Base-by-base conservation (phyloP, 2,113 vertebrate genomes). In the Poecile atricapillus region DNA sequence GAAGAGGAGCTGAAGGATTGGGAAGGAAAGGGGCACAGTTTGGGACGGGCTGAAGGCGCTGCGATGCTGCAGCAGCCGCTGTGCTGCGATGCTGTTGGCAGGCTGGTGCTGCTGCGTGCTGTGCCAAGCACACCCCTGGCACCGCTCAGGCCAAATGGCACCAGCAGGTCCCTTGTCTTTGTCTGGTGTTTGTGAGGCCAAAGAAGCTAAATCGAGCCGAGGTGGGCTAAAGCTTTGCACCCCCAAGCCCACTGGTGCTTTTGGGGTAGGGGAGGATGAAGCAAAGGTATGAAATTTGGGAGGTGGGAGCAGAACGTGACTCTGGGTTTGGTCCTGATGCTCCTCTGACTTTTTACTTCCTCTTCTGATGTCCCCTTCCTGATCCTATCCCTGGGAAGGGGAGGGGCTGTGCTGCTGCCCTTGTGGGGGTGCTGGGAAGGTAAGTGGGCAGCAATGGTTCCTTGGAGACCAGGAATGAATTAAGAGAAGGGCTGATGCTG, bases 401-500 rank as follows among this genome's bases (percentile, higher is more conserved):
- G 20, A 39, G 43, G n/a, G 5, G n/a, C 35, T 31, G 64, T 71
- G 62, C 53, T 70, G 70, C 64, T 87, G 84, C 64, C 14, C 28
- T 31, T 33, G 30, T 6, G 33, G 84, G 71, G 65, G 49, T 23
- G 74, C 39, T 60, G 46, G 75, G 82, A 73, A 50, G 47, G 49
- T 16, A 43, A 44, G 15, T 13, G 46, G 55, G 75, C 83, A 93
- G 79, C 2, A 9, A 33, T 35, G 68, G 75, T 39, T 88, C 71
- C 71, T 63, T 59, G 88, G 88, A 85, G 70, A 46, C 46, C 46
- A 27, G 11, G n/a, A 8, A 60, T 79, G 73, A 87, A 37, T 67
- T 63, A 53, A 93, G 83, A 85, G 80, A 89, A 94, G 56, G 73
- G 86, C 83, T 77, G 90, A 81, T 92, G 71, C 23, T 67, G 39